These are phyloP conservation scores for Epinephelus lanceolatus DNA, from an alignment of 2,113 vertebrate genomes.

Conservation along the genomic window DNA sequence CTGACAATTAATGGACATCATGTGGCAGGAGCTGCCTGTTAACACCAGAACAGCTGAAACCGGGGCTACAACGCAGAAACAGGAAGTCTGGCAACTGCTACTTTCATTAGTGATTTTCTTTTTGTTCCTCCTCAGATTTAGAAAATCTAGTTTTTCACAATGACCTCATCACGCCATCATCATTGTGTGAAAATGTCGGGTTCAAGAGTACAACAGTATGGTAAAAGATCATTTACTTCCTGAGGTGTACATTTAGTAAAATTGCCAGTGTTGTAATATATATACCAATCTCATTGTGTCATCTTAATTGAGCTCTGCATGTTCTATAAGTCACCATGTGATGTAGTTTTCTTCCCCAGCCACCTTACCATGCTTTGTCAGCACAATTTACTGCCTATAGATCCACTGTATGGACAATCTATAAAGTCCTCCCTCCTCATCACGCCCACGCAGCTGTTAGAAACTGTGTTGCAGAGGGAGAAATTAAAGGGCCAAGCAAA, in stretches of 20 bases:
- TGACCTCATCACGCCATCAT: slow-evolving; percentile 43
- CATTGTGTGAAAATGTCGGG: slow-evolving; percentile 43
- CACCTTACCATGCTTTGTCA: slow-evolving; percentile 70
- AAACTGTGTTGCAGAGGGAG: slow-evolving; percentile 75
- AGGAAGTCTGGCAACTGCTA: slow-evolving; percentile 65
- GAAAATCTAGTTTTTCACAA: slow-evolving; percentile 57
- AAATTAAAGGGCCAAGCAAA: slow-evolving; percentile 80
- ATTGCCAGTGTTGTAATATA: slow-evolving; percentile 12
- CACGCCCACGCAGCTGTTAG: slow-evolving; percentile 69
- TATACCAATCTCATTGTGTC: neutral
- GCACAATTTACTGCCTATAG: slow-evolving; percentile 76
- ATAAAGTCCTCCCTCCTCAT: slow-evolving; percentile 67
- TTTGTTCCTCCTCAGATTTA: slow-evolving; percentile 43
- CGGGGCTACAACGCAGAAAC: slow-evolving; percentile 42
- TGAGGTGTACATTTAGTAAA: slow-evolving; percentile 6
- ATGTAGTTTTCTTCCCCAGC: slow-evolving; percentile 46
- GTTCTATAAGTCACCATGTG: slow-evolving; percentile 38
- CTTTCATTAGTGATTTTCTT: slow-evolving; percentile 52
- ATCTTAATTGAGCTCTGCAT: slow-evolving; percentile 56
- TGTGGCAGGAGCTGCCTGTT: slow-evolving; percentile 61
- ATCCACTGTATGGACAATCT: slow-evolving; percentile 70
- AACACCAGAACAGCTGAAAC: slow-evolving; percentile 69
- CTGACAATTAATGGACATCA: slow-evolving; percentile 69
- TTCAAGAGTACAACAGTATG: slow-evolving; percentile 40
- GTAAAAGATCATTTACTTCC: neutral